Base-by-base conservation (phyloP, 2,888 invertebrate genomes). In the Clunio marinus region DNA sequence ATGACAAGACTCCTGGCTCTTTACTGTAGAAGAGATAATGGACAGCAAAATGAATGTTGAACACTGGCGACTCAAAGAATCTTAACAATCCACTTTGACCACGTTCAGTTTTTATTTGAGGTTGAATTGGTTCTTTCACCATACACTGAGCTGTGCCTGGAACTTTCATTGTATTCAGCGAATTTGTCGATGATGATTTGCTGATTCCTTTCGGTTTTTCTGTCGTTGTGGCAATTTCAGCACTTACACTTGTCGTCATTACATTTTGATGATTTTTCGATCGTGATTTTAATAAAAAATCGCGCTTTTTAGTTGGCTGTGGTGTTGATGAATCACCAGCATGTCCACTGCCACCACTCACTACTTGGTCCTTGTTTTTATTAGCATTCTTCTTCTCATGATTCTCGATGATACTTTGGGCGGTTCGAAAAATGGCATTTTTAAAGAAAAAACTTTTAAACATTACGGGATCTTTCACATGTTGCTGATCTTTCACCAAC, bases 21-120 rank as follows among this genome's bases (percentile, higher is more conserved):
- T 98, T 97, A 45, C 97, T 96, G 78, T 96, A 96, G 80, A 96
- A 97, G 70, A 99, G 83, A 82, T 99, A 99, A 77, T 94, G 93
- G 76, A 99, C 93, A 71, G 98, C 98, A 86, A 98, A 96, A 73
- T 95, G 92, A 86, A 98, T 96, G 79, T 97, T 96, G 81, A 99
- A 96, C 74, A 96, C 86, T 81, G 94, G 95, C 74, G 97, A 96
- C 81, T 99, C 96, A 78, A 99, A 95, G 75, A 99, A 84, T 75
- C 99, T 73, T 71, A 79, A 71, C 15, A 79, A 72, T 20, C 79
- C 79, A 70, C 77, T 78, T 65, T 77, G 76, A 55, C 78, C 77
- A 67, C 76, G 76, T 72, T 78, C 78, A 71, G 74, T 74, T 73
- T 75, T 77, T 25, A 70, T 71, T 69, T 37, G 69, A 1, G 62